Evolutionary conservation across 2,113 vertebrate genomes (phyloP).

Genomic region (Aleadryas rufinucha): DNA sequence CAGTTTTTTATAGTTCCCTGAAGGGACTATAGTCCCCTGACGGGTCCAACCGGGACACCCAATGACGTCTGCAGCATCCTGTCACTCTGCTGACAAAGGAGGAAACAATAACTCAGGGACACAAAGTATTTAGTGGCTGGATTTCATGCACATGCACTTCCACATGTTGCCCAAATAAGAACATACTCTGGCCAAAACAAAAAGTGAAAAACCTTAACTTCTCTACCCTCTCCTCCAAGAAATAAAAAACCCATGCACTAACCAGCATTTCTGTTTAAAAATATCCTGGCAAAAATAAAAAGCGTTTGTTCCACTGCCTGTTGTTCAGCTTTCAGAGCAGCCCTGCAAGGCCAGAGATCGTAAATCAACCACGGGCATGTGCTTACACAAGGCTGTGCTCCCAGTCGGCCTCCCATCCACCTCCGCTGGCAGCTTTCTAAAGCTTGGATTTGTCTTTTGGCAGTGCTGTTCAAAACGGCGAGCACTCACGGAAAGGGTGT

Average conservation of each 20-base stretch:
- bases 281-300: neutral
- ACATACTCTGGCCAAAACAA: neutral
- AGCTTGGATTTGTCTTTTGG: neutral
- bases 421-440: neutral
- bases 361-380: slow-evolving; percentile 44
- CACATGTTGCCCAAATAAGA: neutral
- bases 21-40: neutral
- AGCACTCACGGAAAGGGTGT: neutral
- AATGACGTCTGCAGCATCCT: slow-evolving; percentile 15
- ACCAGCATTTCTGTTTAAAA: slow-evolving; percentile 37
- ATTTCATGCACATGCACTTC: neutral
- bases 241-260: neutral
- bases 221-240: neutral
- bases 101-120: neutral
- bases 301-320: slow-evolving; percentile 2
- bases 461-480: neutral
- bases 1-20: neutral
- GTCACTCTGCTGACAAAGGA: slow-evolving; percentile 40
- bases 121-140: neutral
- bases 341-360: neutral
- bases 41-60: neutral
- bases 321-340: neutral
- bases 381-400: slow-evolving; percentile 11
- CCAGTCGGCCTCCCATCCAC: neutral
- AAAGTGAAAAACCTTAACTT: neutral